Evolutionary conservation across 2,113 vertebrate genomes (phyloP), one percentile per base, ranked within the genome.

Genomic region (Tamias sibiricus): DNA sequence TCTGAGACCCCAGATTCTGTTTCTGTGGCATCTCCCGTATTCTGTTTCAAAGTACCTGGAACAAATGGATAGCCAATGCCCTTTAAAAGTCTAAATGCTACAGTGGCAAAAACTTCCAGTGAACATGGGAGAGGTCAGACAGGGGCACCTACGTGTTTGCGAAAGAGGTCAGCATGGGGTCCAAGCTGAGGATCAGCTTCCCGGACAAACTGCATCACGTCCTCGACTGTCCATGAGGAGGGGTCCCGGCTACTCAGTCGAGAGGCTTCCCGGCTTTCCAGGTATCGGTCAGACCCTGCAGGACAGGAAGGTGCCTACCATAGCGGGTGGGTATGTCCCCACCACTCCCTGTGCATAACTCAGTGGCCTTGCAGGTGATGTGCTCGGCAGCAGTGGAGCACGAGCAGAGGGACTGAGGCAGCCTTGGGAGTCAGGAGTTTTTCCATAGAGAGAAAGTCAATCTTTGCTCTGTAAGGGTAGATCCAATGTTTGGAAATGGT

Each of bases 171-270:
- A 5, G 99, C 99, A 2, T 99, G 99, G 42, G 99, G 99, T 49
- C 99, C 99, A 66, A 99, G 98, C 97, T 99, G 99, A 1, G 99
- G 99, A 85, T 99, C 99, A 0, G 99, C 98, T 62, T 99, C 99
- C 20, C 99, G 98, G 95, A 99, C 99, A 97, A 99, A 99, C 98
- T 99, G 99, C 99, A 99, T 99, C 96, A 99, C 99, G 14, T 99
- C 99, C 97, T 99, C 99, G 22, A 99, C 99, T 0, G 99, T 99
- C 99, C 99, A 99, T 59, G 99, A 96, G 12, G 99, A 99, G 49
- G 99, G 99, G 97, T 99, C 99, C 7, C 99, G 99, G 97, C 98
- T 97, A 94, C 98, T 98, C 64, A 98, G 97, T 49, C 98, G 98
- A 0, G 99, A 97, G 86, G 82, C 59, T 1, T 99, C 99, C 28